phyloP scores from a whole-genome alignment of 2,797 vertebrate species.

The Chaetophractus vellerosus region DNA sequence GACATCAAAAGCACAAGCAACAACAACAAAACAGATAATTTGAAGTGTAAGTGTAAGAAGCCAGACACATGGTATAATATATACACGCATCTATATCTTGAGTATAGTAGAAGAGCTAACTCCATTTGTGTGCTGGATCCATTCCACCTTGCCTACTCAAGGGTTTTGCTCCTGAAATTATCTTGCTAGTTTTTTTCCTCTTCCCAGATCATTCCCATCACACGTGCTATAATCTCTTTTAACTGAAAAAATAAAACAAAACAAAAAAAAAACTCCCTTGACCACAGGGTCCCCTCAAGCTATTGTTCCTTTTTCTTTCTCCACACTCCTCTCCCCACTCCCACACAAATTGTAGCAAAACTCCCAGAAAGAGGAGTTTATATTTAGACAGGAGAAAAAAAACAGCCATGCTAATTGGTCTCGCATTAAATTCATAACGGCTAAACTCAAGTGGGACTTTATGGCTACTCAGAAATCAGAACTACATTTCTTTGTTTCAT shows the following conservation, averaged over 20 bases:
- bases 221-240: not conserved
- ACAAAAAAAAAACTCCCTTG: not conserved
- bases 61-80: no score
- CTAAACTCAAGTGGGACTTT: not conserved
- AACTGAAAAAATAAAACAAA: not conserved
- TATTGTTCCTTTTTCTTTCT: not conserved
- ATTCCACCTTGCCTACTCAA: not conserved
- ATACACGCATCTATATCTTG: not conserved
- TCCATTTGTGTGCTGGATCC: not conserved
- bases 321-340: not conserved
- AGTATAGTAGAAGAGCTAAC: not conserved
- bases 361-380: not conserved
- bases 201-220: not conserved
- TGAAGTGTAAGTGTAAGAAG: no score
- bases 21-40: no score
- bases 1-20: no score
- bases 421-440: not conserved
- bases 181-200: not conserved
- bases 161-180: slow-evolving; percentile 37
- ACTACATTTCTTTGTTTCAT: not conserved
- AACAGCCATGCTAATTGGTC: not conserved
- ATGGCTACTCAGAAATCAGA: not conserved
- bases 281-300: not conserved
- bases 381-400: not conserved
- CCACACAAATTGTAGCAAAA: not conserved